Evolutionary conservation across 1,140 invertebrate genomes (phyloP), one percentile per base, ranked within the genome.

Genomic region (Arctopsyche grandis): DNA sequence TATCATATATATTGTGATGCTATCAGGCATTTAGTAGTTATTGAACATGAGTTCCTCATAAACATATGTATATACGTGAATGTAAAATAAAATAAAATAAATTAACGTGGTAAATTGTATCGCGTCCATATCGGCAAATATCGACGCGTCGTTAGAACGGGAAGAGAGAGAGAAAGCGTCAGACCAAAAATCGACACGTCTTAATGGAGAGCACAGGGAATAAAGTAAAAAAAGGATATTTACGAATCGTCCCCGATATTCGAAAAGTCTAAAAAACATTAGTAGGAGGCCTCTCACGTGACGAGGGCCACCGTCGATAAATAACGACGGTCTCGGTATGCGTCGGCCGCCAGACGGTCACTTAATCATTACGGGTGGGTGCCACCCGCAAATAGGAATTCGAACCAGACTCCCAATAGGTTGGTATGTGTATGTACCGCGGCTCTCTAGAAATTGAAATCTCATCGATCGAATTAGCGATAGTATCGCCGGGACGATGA

Each of bases 351-450:
- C 38, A 52, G 69, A 52, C 66, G 21, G 14, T 16, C 71, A 56
- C 52, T 76, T 46, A 66, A 76, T 76, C 74, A 76, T 76, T 76
- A 76, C 48, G 21, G 29, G 26, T 48, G 48, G 38, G 19, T 76
- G 43, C 74, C 74, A 76, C 74, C 74, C 74, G 74, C 58, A 63
- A 38, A 46, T 76, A 60, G 74, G 74, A 76, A 76, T 76, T 76
- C 74, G 74, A 71, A 71, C 69, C 69, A 43, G 46, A 48, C 44
- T 24, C n/a, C 14, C 69, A 44, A 38, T 71, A 71, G 24, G 29
- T 38, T 4, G 29, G 12, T 52, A 52, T 52, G 48, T 52, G 48
- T 52, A 52, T 12, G 4, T 5, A 52, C 10, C 3, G n/a, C 44
- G 48, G 10, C 1, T 56, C 29, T 46, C 19, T 74, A 74, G 16